Conservation (phyloP, 2,797 vertebrate species). For the Phaenicophaeus curvirostris region DNA sequence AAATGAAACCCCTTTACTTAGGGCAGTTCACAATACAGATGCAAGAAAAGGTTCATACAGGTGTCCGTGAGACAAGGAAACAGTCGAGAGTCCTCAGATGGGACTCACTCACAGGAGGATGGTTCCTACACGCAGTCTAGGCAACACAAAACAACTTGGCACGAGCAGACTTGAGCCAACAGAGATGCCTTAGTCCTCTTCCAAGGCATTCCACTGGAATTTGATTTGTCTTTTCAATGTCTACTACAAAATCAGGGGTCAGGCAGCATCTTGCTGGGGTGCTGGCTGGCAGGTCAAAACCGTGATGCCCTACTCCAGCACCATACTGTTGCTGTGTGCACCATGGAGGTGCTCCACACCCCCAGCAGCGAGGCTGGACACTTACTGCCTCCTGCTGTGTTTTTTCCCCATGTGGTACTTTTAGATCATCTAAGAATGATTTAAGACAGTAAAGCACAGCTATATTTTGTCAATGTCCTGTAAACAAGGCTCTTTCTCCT, state of each 20-base stretch:
- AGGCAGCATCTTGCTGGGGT: accelerated
- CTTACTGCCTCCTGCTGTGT: accelerated
- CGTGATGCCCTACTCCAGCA: background rate
- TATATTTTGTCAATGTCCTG: background rate
- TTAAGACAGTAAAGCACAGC: background rate
- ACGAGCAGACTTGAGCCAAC: background rate
- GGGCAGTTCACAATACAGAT: background rate
- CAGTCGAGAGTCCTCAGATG: accelerated
- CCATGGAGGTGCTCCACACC: background rate
- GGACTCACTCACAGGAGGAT: background rate
- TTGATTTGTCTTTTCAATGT: background rate
- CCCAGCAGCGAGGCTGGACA: background rate
- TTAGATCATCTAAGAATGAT: background rate
- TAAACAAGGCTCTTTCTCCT: background rate
- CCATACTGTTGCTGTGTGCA: accelerated
- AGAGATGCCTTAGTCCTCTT: background rate
- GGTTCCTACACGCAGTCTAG: background rate
- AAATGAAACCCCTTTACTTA: background rate
- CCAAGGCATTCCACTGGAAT: background rate
- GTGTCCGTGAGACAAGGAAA: background rate
- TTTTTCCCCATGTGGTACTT: background rate
- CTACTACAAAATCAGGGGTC: background rate
- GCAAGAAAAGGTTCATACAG: background rate
- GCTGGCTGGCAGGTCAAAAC: background rate
- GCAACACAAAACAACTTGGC: accelerated